These are phyloP conservation scores for Elaphurus davidianus DNA, from an alignment of 2,113 vertebrate genomes.

Conservation along the genomic window DNA sequence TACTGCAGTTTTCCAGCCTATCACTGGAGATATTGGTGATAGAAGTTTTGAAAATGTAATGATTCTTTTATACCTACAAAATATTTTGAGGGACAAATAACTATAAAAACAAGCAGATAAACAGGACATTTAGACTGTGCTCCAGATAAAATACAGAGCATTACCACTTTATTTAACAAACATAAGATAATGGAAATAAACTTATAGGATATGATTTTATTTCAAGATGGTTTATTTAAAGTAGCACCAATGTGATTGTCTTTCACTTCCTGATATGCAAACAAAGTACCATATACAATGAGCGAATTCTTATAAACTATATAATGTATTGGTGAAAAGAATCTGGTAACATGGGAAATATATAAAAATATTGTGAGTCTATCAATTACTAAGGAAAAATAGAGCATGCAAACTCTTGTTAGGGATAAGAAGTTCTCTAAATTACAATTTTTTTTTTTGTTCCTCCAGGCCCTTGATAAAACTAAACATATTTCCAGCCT, in stretches of 20 bases:
- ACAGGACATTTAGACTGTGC: not conserved
- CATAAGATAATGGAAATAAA: not conserved
- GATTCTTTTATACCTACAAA: not conserved
- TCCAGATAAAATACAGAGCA: not conserved
- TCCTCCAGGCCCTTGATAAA: not conserved
- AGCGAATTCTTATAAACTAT: not conserved
- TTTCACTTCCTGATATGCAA: not conserved
- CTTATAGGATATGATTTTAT: not conserved
- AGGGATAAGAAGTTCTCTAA: not conserved
- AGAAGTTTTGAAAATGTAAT: not conserved
- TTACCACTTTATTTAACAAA: not conserved
- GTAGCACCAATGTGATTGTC: not conserved
- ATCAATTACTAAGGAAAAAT: not conserved
- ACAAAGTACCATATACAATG: not conserved
- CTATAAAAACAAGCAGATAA: not conserved
- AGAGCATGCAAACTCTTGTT: not conserved
- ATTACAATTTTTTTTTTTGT: not conserved
- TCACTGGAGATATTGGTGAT: not conserved
- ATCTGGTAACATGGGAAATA: not conserved
- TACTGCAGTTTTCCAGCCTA: not conserved
- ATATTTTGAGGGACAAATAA: not conserved
- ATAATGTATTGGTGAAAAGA: not conserved
- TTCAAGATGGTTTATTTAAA: slow-evolving; percentile 39
- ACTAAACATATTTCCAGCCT: not conserved
- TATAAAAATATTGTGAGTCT: not conserved